Evolutionary conservation across 2,797 vertebrate genomes (phyloP).

Genomic region (Platalea minor): DNA sequence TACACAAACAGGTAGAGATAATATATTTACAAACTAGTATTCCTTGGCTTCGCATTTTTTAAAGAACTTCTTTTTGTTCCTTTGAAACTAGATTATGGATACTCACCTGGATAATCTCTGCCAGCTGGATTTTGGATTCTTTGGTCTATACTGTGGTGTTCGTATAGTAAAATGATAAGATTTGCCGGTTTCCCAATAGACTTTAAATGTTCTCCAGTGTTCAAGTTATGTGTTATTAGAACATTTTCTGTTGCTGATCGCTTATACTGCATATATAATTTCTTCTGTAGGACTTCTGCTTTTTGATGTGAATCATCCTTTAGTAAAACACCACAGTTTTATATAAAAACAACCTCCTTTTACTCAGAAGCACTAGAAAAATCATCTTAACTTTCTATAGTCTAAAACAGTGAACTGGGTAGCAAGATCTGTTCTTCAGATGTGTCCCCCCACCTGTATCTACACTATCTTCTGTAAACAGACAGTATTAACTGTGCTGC

Average conservation of each 20-base stretch:
- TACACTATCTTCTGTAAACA: background rate
- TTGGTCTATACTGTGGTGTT: slow-evolving; percentile 86
- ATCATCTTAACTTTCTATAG: background rate
- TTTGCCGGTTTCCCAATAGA: slow-evolving; percentile 82
- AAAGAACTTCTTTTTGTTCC: background rate
- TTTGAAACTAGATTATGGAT: background rate
- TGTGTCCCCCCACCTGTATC: no score
- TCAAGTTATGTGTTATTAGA: slow-evolving; percentile 79
- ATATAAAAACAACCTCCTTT: background rate
- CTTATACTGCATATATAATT: slow-evolving; percentile 85
- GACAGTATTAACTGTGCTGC: background rate
- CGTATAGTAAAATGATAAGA: slow-evolving; percentile 86
- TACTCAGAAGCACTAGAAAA: background rate
- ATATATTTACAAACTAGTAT: background rate
- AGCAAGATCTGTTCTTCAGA: background rate
- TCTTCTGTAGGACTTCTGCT: slow-evolving; percentile 82
- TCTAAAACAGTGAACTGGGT: background rate
- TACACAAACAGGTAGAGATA: slow-evolving; percentile 34
- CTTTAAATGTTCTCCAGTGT: slow-evolving; percentile 79
- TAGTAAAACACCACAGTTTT: background rate
- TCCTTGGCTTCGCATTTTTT: background rate
- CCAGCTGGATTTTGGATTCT: slow-evolving; percentile 78
- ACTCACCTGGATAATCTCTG: slow-evolving; percentile 86
- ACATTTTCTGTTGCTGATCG: slow-evolving; percentile 88
- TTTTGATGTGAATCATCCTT: slow-evolving; percentile 73